Conservation (phyloP, 2,113 vertebrate species). For the Chroicocephalus ridibundus region DNA sequence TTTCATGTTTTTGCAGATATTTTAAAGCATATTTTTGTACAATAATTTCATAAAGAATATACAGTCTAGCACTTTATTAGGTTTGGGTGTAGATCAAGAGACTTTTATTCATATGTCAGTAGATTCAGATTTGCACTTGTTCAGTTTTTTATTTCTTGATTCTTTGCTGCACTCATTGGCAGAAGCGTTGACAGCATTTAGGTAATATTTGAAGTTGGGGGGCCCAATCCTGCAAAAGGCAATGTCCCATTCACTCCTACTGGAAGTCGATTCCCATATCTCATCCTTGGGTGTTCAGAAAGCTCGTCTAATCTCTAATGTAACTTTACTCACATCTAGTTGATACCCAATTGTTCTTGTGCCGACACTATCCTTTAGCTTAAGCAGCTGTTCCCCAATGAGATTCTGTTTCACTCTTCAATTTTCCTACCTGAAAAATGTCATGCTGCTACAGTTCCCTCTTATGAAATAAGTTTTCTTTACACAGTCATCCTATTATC, state of each 20-base stretch:
- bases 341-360: background rate
- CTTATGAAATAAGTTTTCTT: background rate
- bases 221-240: background rate
- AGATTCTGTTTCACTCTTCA: background rate
- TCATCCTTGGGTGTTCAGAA: background rate
- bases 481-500: slow-evolving; percentile 8
- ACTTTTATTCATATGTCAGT: background rate
- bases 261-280: background rate
- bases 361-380: background rate
- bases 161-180: background rate
- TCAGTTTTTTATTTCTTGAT: background rate
- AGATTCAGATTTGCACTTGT: background rate
- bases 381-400: background rate
- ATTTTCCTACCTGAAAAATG: background rate
- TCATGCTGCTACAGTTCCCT: background rate
- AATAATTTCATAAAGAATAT: background rate
- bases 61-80: background rate
- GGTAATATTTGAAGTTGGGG: background rate
- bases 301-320: background rate
- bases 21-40: background rate
- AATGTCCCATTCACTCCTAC: background rate
- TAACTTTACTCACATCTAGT: background rate
- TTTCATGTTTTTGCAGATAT: background rate
- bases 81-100: background rate
- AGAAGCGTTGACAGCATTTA: background rate